Evolutionary conservation across 2,888 invertebrate species (phyloP).

Genomic region (Pachliopta kotzebuea): DNA sequence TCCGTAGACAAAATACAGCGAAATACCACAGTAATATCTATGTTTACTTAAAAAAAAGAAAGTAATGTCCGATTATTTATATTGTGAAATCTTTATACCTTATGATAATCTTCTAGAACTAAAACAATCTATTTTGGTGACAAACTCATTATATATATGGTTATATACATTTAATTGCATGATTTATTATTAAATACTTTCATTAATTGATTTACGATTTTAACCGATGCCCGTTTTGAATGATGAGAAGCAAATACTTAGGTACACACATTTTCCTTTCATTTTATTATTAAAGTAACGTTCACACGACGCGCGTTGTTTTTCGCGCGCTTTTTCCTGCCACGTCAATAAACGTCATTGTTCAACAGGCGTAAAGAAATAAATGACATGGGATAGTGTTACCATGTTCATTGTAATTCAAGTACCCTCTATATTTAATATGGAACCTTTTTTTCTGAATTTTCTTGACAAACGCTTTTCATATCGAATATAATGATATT

Average conservation of each 20-base stretch:
- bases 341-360: slow-evolving; percentile 27
- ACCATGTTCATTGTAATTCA: slow-evolving; percentile 4
- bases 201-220: slow-evolving; percentile 10
- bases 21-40: too few species aligned
- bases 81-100: too few species aligned
- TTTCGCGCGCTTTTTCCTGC: slow-evolving; percentile 23
- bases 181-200: slow-evolving; percentile 12
- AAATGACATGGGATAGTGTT: slow-evolving; percentile 4
- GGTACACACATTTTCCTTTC: slow-evolving; percentile 25
- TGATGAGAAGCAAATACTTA: slow-evolving; percentile 22
- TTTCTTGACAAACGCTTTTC: too few species aligned
- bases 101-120: too few species aligned
- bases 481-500: too few species aligned
- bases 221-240: slow-evolving; percentile 15
- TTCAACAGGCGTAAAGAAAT: slow-evolving; percentile 13
- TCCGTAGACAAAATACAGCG: too few species aligned
- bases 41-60: too few species aligned
- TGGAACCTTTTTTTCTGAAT: background rate
- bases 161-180: background rate
- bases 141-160: background rate
- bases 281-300: slow-evolving; percentile 22
- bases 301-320: slow-evolving; percentile 18
- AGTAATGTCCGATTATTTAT: too few species aligned
- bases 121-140: too few species aligned
- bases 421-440: background rate